A percentile compares a stretch with the other conserved stretches of the same genome.
Conservation (phyloP, 2,113 vertebrate genomes). For the Columba livia region DNA sequence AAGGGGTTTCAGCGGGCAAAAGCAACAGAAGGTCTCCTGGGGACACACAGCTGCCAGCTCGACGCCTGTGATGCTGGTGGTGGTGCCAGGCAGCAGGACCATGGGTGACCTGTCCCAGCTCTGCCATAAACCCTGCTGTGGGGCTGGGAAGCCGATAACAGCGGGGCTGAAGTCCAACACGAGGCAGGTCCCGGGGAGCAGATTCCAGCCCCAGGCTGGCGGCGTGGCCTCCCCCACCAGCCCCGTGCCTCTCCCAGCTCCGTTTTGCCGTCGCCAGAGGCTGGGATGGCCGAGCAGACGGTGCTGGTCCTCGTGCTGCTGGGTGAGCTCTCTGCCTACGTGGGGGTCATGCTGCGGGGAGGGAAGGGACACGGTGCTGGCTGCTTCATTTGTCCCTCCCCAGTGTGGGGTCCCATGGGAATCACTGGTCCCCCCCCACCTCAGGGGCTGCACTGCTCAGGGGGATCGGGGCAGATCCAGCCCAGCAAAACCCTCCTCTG, state of each 20-base stretch:
- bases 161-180: conserved; percentile 49
- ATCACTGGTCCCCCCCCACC: not conserved
- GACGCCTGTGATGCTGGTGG: accelerated
- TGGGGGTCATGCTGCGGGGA: accelerated
- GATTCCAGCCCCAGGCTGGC: not conserved
- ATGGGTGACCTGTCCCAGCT: accelerated
- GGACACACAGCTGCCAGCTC: accelerated
- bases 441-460: accelerated
- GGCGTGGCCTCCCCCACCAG: accelerated
- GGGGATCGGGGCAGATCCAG: accelerated
- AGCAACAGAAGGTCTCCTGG: not conserved
- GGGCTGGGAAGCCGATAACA: not conserved
- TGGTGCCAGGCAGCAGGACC: not conserved
- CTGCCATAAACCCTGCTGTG: not conserved
- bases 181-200: not conserved
- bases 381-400: accelerated
- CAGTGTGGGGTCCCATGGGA: accelerated
- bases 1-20: not conserved
- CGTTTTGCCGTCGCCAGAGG: accelerated
- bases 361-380: not conserved
- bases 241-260: not conserved
- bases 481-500: not conserved
- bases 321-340: not conserved
- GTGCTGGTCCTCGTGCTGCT: not conserved
- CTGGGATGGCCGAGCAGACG: not conserved